Base-by-base conservation (phyloP, 1,140 invertebrate species). In the Drosophila lini region DNA sequence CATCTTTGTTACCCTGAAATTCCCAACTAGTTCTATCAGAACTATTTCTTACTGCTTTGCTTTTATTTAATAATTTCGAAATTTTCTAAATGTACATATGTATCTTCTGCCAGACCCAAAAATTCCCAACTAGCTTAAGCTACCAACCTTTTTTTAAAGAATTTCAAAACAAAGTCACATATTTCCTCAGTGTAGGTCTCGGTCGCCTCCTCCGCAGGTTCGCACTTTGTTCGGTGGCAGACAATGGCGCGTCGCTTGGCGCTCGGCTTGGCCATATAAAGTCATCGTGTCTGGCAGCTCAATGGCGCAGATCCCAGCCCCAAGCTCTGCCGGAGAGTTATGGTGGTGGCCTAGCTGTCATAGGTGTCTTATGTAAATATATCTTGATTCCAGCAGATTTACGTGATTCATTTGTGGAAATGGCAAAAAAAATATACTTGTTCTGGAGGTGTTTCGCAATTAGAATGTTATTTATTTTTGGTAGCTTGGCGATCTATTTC, bases 201-300 rank as follows among this genome's bases (percentile, higher is more conserved):
- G 74, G 76, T 50, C 31, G 47, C 75, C 82, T 55, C 82, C 82
- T 85, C 82, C 82, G 63, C 83, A 71, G 71, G 42, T 71, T 68
- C 31, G 62, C 57, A 62, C 68, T 59, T 65, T 41, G 56, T 40
- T 56, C 65, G 60, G 42, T 77, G 60, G 53, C 78, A 78, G 61
- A 81, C 81, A 52, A 78, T 74, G 67, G 61, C 74, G 78, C 73
- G 81, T 79, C 75, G 73, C 50, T 67, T 44, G 65, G 48, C 76
- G 62, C 59, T 73, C 78, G 57, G 60, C 79, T 74, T 80, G 61
- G 68, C 82, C 82, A 82, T 85, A 85, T 79, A 81, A 85, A 76
- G 74, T 68, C 74, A 76, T 70, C 65, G 67, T 22, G 68, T 71
- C 68, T 71, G 67, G 53, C 68, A 70, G 65, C 42, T 71, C 68